phyloP scores from a whole-genome alignment of 1,140 invertebrate genomes.

The Matsumurasca onukii region DNA sequence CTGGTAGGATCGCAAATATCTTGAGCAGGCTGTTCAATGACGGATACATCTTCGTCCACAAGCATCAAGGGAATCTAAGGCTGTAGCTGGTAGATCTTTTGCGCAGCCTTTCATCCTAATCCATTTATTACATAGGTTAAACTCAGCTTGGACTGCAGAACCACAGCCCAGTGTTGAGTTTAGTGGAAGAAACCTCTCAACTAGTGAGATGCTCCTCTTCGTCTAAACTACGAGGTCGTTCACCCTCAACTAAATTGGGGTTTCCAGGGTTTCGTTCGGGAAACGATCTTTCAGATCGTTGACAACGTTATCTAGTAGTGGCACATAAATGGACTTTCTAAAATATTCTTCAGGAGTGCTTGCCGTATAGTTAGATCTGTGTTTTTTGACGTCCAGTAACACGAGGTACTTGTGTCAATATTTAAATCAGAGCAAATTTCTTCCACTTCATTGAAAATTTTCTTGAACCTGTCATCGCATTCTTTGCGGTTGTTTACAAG shows the following conservation, averaged over 20 bases:
- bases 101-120: no score
- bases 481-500: background rate
- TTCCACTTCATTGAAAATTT: background rate
- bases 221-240: background rate
- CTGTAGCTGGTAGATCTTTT: no score
- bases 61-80: no score
- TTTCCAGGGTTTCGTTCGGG: background rate
- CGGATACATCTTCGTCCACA: constrained; percentile 1
- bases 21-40: background rate
- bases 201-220: background rate
- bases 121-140: background rate
- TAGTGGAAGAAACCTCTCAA: background rate
- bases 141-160: no score
- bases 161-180: no score
- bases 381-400: background rate
- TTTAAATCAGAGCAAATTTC: background rate
- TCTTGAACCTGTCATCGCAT: background rate
- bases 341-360: no score
- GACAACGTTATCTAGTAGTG: no score
- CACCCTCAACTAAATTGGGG: background rate
- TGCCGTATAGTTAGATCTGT: no score
- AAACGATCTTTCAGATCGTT: no score
- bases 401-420: background rate
- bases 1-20: background rate
- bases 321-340: no score